Percentiles rank a stretch among this genome's conserved stretches.
phyloP scores from a whole-genome alignment of 2,797 vertebrate genomes.

The Alfaro cultratus region DNA sequence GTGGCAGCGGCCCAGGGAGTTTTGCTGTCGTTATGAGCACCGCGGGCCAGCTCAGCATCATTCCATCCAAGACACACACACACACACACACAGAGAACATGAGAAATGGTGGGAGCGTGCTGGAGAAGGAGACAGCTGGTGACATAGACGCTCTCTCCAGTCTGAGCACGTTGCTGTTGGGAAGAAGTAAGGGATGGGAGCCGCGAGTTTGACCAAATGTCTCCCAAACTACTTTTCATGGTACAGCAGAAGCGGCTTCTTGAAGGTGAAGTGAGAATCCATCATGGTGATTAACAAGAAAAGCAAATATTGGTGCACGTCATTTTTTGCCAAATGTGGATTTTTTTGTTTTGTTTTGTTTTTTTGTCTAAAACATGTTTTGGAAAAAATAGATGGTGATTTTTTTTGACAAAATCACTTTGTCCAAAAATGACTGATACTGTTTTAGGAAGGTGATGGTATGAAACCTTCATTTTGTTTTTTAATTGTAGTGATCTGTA shows the following conservation, averaged over 20 bases:
- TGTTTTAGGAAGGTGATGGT: too few relatives aligned
- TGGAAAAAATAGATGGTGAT: too few relatives aligned
- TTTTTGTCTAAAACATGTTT: too few relatives aligned
- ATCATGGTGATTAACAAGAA: constrained; percentile 24
- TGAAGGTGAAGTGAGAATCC: constrained; percentile 12
- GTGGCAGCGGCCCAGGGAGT: constrained; percentile 57
- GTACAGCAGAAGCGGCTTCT: constrained; percentile 17
- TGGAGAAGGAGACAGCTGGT: constrained; percentile 35
- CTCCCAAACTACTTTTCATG: constrained; percentile 38
- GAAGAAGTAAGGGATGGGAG: constrained; percentile 38
- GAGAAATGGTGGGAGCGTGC: constrained; percentile 34
- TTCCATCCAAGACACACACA: constrained; percentile 51
- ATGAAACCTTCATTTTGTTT: neutral
- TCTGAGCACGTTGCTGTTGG: constrained; percentile 13
- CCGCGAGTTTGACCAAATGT: constrained; percentile 39
- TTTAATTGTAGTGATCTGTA: neutral
- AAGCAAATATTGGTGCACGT: neutral
- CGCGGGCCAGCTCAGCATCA: constrained; percentile 43
- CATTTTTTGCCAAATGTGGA: too few relatives aligned
- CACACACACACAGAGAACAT: constrained; percentile 26
- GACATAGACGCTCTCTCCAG: constrained; percentile 21
- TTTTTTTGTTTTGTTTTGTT: too few relatives aligned
- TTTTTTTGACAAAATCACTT: too few relatives aligned
- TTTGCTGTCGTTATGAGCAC: constrained; percentile 55
- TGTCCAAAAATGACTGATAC: too few relatives aligned